These are phyloP conservation scores for Brotula barbata DNA, from an alignment of 2,797 vertebrate genomes.

Conservation along the genomic window DNA sequence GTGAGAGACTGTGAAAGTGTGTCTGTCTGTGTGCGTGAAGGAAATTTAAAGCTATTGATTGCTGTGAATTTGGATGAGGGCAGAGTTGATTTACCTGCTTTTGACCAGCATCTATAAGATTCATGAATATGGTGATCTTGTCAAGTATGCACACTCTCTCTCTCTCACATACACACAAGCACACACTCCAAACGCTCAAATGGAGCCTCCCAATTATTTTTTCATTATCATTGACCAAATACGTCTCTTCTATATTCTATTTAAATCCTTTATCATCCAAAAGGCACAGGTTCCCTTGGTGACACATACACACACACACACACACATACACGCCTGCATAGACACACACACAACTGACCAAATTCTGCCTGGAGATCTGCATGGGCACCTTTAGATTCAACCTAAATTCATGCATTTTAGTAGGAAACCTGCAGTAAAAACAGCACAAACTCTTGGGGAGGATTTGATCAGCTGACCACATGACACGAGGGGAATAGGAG, in stretches of 20 bases:
- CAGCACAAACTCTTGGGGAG: constrained; percentile 38
- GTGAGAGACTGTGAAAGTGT: constrained; percentile 3
- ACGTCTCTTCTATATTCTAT: constrained; percentile 23
- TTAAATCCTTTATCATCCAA: constrained; percentile 49
- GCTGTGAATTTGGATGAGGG: constrained; percentile 38
- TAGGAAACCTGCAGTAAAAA: constrained; percentile 50
- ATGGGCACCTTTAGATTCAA: constrained; percentile 46
- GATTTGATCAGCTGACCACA: constrained; percentile 38
- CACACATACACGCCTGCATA: background rate
- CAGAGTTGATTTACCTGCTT: constrained; percentile 40
- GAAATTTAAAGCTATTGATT: constrained; percentile 42
- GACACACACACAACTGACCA: constrained; percentile 11
- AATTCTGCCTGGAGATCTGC: constrained; percentile 48
- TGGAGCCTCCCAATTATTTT: constrained; percentile 7
- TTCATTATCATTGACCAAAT: constrained; percentile 15
- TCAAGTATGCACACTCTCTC: background rate
- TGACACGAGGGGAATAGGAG: constrained; percentile 28
- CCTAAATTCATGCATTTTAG: constrained; percentile 65
- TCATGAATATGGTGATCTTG: constrained; percentile 40
- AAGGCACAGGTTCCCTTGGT: constrained; percentile 60
- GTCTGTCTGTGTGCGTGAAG: constrained; percentile 7
- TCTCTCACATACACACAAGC: background rate
- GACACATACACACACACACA: constrained; percentile 24
- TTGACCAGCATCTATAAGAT: constrained; percentile 44
- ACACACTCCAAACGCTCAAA: constrained; percentile 1